Evolutionary conservation across 2,113 vertebrate genomes (phyloP).

Genomic region (Zapornia atra): DNA sequence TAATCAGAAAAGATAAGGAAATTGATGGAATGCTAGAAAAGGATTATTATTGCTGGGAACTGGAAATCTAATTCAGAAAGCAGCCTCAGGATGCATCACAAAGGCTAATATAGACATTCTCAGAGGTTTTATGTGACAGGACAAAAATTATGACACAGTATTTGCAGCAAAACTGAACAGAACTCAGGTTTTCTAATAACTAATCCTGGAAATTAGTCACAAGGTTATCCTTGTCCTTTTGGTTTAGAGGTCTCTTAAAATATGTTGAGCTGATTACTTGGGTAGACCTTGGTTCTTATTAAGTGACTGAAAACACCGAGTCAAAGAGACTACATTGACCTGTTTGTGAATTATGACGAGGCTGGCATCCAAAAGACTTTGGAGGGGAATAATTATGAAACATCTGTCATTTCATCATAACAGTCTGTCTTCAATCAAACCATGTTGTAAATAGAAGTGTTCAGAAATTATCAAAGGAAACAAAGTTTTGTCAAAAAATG

Average conservation of each 20-base stretch:
- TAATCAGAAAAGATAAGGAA: background rate
- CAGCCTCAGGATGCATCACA: background rate
- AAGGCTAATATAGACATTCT: background rate
- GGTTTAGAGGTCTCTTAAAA: background rate
- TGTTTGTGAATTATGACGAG: constrained; percentile 10
- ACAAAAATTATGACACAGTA: background rate
- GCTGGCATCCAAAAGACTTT: constrained; percentile 4
- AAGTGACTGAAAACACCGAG: background rate
- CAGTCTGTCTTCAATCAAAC: constrained; percentile 60
- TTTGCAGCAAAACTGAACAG: background rate
- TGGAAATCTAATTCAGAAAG: background rate
- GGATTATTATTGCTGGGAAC: background rate
- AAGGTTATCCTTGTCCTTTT: background rate
- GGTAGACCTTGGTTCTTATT: background rate
- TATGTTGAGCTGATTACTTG: background rate
- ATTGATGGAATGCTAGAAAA: background rate
- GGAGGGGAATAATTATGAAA: constrained; percentile 45
- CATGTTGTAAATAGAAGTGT: constrained; percentile 59
- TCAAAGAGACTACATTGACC: background rate
- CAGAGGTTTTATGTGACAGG: background rate
- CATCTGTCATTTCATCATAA: background rate
- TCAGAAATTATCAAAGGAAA: constrained; percentile 69
- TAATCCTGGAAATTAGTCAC: background rate
- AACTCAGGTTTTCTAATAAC: background rate
- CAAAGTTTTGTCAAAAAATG: constrained; percentile 62